Conservation (phyloP, 2,113 vertebrate species). For the Centropristis striata region DNA sequence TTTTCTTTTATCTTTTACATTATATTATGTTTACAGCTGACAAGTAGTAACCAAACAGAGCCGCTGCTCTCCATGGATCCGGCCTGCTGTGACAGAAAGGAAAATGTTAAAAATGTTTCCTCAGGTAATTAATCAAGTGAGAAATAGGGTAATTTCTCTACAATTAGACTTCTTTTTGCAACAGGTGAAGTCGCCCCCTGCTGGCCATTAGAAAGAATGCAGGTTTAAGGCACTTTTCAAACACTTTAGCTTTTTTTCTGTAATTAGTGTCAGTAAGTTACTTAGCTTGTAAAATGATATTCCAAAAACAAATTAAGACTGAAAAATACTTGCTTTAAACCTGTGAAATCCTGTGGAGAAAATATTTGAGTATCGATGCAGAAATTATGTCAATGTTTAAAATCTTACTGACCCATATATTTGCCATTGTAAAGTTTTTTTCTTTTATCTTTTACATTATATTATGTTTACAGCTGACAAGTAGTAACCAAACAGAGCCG, state of each 20-base stretch:
- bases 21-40: conserved; percentile 12
- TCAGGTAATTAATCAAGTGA: no score
- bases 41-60: conserved; percentile 28
- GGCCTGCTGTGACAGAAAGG: conserved; percentile 40
- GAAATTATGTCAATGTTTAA: not conserved
- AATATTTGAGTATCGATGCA: not conserved
- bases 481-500: conserved; percentile 18
- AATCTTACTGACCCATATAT: not conserved
- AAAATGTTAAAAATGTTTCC: no score
- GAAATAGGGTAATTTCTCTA: no score
- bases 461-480: conserved; percentile 20
- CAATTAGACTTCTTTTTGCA: no score
- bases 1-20: not conserved
- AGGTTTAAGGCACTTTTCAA: no score
- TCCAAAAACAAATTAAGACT: not conserved
- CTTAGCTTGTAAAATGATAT: not conserved
- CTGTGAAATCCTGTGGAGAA: no score
- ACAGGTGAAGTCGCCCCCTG: no score
- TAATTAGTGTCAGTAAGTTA: not conserved
- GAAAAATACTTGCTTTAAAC: no score
- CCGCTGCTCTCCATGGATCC: not conserved
- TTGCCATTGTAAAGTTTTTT: not conserved
- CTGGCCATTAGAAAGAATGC: no score
- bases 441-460: not conserved
- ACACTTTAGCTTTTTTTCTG: no score